Evolutionary conservation across 2,797 vertebrate genomes (phyloP), one percentile per base, ranked within the genome.

Genomic region (Clangula hyemalis): DNA sequence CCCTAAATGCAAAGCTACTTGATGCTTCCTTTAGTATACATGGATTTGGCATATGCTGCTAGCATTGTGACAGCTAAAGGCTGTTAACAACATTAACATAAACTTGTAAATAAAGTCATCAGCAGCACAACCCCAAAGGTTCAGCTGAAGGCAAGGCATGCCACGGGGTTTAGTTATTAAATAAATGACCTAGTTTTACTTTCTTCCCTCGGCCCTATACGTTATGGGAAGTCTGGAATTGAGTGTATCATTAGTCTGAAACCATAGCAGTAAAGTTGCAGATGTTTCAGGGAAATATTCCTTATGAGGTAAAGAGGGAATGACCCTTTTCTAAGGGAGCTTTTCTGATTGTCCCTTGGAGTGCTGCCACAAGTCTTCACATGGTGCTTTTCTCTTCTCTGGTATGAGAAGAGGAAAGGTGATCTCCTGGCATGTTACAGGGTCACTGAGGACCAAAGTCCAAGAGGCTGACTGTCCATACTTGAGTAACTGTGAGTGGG

Each of bases 11-110:
- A 91, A 88, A 89, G 32, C 51, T 85, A 34, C 66, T 93, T 84
- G 66, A 18, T 94, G 92, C 27, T 87, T 94, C 56, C 54, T 85
- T 85, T 66, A 72, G 58, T 45, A 58, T n/a, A 49, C 3, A 2
- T 4, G 13, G 38, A 62, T 94, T 89, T 87, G 66, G 64, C 90
- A 90, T 77, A 87, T 89, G 89, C 86, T 96, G 77, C 71, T 93
- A 86, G 43, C 47, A 61, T 69, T 94, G 89, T 92, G 92, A 87
- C 84, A 80, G 53, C 45, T 32, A 90, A 45, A 58, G 30, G 17
- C 69, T 53, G 61, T 89, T 68, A 87, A 5, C 70, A 81, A 86
- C 91, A 76, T 64, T 81, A 81, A 68, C n/a, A 64, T 49, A 60
- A 39, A 65, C 58, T 86, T 94, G 61, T 61, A 68, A 88, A 90